Evolutionary conservation across 2,113 vertebrate species (phyloP), one percentile per base, ranked within the genome.

Genomic region (Campylomormyrus numenius): DNA sequence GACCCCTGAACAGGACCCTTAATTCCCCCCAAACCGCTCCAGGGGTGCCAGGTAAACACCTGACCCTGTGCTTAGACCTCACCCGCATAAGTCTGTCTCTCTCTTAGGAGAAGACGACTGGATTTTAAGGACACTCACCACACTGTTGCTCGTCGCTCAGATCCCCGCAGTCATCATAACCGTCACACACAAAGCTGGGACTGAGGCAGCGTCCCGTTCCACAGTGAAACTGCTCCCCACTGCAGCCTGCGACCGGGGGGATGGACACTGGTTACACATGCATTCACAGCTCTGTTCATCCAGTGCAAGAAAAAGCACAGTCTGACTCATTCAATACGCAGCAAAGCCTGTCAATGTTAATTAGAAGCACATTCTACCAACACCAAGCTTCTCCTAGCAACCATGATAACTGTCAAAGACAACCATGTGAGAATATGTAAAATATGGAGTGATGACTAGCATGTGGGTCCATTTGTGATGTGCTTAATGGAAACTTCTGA

Each of bases 101-200:
- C 24, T 66, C n/a, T 66, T 66, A 66, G 58, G 3, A 66, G 58
- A 66, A 11, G n/a, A 31, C 1, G 10, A 27, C 24, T 66, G 58
- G 58, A 13, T 70, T 31, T 27, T 13, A 27, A 42, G 5, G n/a
- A 53, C 77, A 92, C 96, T 97, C 94, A 99, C 98, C 97, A 93
- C 98, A 99, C 92, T 94, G 95, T 3, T 96, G 96, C 85, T 99
- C 98, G 8, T 99, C 98, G 0, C 98, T 99, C 90, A 99, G 95
- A 91, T 99, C 98, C 87, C 98, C 98, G 89, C 98, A 99, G 95
- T 99, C 98, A 53, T 99, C 97, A 0, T 99, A 99, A 0, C 98
- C 97, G 31, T 99, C 98, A 93, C 98, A 99, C 77, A 98, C 94
- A 19, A 97, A 95, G 88, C 94, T 92, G 0, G 95, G 94, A 77